These are phyloP conservation scores for Myanophis thanlyinensis DNA, from an alignment of 2,113 vertebrate genomes.

Conservation along the genomic window DNA sequence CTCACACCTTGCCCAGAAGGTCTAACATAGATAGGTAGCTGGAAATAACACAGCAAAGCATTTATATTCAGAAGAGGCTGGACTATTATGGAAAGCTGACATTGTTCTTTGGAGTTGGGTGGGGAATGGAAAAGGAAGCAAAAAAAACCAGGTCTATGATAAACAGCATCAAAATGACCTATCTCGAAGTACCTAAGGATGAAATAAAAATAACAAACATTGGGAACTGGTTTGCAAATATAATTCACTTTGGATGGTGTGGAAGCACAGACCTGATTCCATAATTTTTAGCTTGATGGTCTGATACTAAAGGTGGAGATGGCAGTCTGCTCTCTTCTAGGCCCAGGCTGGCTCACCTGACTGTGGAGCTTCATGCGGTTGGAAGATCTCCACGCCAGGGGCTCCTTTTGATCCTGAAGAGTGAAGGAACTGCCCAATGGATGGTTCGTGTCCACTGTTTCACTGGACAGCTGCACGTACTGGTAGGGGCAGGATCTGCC, in stretches of 20 bases:
- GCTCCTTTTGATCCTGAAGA: constrained; percentile 73
- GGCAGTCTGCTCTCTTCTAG: constrained; percentile 7
- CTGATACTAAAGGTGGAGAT: not conserved
- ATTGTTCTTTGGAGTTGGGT: not conserved
- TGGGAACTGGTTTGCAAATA: not conserved
- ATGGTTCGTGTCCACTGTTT: constrained; percentile 55
- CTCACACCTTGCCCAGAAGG: not conserved
- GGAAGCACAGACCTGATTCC: not conserved
- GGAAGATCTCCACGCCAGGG: constrained; percentile 5
- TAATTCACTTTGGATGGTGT: not conserved
- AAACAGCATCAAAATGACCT: not conserved
- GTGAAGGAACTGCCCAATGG: constrained; percentile 71
- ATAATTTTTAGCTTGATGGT: constrained; percentile 29
- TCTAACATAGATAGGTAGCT: not conserved
- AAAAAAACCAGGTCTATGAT: not conserved
- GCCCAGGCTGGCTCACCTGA: not conserved
- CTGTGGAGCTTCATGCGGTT: constrained; percentile 5
- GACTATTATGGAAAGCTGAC: not conserved
- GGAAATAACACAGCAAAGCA: not conserved
- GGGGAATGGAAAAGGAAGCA: not conserved
- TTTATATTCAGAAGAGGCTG: not conserved
- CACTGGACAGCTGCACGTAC: constrained; percentile 58
- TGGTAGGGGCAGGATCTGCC: constrained; percentile 24
- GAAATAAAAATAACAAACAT: not conserved
- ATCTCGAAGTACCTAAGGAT: not conserved